phyloP scores from a whole-genome alignment of 2,888 invertebrate genomes.

The Synanthedon myopaeformis region DNA sequence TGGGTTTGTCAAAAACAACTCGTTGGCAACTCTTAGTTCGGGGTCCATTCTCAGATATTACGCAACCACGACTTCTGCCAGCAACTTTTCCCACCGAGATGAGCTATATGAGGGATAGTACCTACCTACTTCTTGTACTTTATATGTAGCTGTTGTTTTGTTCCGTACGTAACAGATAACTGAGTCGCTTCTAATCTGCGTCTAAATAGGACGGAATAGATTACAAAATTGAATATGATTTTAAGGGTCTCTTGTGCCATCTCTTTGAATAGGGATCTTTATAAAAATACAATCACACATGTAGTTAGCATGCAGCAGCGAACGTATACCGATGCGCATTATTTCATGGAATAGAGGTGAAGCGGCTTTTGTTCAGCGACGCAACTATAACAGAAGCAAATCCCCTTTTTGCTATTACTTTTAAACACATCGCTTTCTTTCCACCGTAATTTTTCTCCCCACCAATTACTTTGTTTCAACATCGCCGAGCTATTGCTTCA shows the following conservation, averaged over 20 bases:
- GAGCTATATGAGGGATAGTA: too few relatives aligned
- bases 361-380: conserved; percentile 26
- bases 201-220: too few relatives aligned
- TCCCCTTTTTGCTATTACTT: conserved; percentile 20
- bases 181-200: too few relatives aligned
- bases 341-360: conserved; percentile 20
- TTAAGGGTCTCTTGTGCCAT: not conserved
- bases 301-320: not conserved
- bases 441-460: conserved; percentile 44
- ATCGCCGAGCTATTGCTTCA: conserved; percentile 25
- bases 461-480: conserved; percentile 49
- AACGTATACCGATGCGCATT: conserved; percentile 11
- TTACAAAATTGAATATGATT: too few relatives aligned
- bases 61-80: too few relatives aligned
- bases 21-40: too few relatives aligned
- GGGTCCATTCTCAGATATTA: too few relatives aligned
- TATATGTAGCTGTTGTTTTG: too few relatives aligned
- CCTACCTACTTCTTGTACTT: too few relatives aligned
- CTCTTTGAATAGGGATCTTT: not conserved
- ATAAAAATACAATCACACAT: not conserved
- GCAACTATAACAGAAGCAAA: conserved; percentile 31
- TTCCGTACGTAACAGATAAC: too few relatives aligned
- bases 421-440: conserved; percentile 34
- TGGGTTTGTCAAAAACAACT: too few relatives aligned
- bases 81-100: too few relatives aligned